A percentile compares a stretch with the other conserved stretches of the same genome.
phyloP scores from a whole-genome alignment of 1,140 invertebrate genomes.

The Formica exsecta region DNA sequence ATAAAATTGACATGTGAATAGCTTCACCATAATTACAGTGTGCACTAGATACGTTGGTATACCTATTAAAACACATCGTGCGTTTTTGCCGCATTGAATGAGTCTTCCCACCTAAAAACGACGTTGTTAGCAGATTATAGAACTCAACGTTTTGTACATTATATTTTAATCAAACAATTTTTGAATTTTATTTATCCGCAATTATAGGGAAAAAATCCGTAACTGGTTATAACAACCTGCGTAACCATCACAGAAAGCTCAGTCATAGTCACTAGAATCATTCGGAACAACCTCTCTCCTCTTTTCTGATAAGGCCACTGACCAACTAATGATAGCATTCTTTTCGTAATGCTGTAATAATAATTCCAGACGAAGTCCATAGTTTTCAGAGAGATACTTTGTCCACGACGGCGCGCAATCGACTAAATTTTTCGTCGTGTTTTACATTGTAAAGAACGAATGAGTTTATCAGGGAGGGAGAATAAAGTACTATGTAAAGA shows the following conservation, averaged over 20 bases:
- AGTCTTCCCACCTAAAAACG: background rate
- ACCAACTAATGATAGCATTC: background rate
- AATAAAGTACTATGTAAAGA: background rate
- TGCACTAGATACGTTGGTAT: background rate
- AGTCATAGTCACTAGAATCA: background rate
- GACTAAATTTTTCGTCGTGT: background rate
- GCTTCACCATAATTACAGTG: background rate
- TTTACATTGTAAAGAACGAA: background rate
- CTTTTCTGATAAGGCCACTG: background rate
- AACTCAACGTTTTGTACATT: background rate
- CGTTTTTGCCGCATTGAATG: background rate
- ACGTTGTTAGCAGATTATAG: background rate
- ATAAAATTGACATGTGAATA: background rate
- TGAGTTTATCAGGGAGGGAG: background rate
- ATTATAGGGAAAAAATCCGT: background rate
- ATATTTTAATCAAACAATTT: background rate
- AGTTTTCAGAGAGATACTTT: background rate
- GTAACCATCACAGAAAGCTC: background rate
- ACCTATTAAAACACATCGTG: background rate
- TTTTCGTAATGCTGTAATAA: background rate
- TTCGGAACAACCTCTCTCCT: background rate
- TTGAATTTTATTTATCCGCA: background rate
- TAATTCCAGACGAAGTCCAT: background rate
- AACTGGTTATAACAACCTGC: background rate
- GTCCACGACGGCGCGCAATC: too few species aligned